These are phyloP conservation scores for Bos taurus DNA, from an alignment of 2,113 vertebrate genomes.

Conservation along the genomic window ARS-UCD2.0 NC_037331.1:73387001-73387500, in stretches of 20 bases:
- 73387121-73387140: neutral
- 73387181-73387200: neutral
- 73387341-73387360: neutral
- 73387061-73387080: neutral
- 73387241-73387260: neutral
- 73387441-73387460: neutral
- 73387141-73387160: neutral
- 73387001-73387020: neutral
- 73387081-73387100: neutral
- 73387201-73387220: neutral
- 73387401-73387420: neutral
- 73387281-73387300: neutral
- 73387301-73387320: neutral
- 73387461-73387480: neutral
- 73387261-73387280: neutral
- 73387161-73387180: neutral
- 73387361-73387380: neutral
- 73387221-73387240: neutral
- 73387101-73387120: neutral
- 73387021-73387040: neutral
- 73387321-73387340: neutral
- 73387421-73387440: slow-evolving; percentile 1
- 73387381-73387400: neutral
- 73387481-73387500: neutral
- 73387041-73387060: neutral